Conservation (phyloP, 2,797 vertebrate species). For the Balearica regulorum region DNA sequence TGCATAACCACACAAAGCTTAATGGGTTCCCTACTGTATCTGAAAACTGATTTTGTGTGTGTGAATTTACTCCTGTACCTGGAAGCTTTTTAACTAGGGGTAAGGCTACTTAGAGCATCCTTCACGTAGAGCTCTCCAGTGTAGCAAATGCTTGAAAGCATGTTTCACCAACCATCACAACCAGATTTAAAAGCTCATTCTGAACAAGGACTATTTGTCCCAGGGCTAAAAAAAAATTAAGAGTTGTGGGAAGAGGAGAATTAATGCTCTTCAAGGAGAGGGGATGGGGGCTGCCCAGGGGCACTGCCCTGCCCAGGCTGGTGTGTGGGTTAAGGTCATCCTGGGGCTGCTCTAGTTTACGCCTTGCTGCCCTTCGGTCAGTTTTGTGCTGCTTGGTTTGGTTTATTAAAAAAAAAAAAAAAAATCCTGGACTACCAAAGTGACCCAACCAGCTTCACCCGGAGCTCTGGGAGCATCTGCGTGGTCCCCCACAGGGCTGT, state of each 20-base stretch:
- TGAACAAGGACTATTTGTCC: not conserved
- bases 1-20: constrained; percentile 63
- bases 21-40: constrained; percentile 59
- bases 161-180: not conserved
- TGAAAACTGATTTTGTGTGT: constrained; percentile 42
- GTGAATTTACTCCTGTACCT: constrained; percentile 49
- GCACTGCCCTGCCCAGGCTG: not conserved
- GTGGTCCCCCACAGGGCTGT: accelerated
- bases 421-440: not conserved
- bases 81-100: not conserved
- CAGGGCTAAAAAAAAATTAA: not conserved
- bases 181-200: not conserved
- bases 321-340: accelerated
- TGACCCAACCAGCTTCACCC: not conserved
- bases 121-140: not conserved
- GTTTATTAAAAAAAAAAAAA: not conserved
- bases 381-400: not conserved
- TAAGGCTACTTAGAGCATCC: not conserved
- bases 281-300: not conserved
- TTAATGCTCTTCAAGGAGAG: not conserved
- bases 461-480: not conserved
- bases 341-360: not conserved
- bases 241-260: not conserved
- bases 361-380: accelerated
- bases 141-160: not conserved